Conservation (phyloP, 1,140 invertebrate genomes). For the Melanaphis sacchari region DNA sequence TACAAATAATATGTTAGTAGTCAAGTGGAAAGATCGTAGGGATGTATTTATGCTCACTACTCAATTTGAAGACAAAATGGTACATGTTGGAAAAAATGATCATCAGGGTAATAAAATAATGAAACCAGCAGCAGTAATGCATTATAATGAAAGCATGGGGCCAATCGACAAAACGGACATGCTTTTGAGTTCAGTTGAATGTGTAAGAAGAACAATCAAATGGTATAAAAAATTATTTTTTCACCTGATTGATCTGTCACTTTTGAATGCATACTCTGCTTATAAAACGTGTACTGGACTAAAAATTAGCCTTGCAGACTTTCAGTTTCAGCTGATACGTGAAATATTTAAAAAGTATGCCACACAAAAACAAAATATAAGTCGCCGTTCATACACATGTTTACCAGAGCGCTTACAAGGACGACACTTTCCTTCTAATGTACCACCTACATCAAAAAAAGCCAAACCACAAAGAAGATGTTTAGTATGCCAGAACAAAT, state of each 20-base stretch:
- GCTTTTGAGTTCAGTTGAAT: constrained; percentile 60
- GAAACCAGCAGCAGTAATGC: background rate
- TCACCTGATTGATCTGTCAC: constrained; percentile 10
- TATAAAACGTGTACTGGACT: constrained; percentile 8
- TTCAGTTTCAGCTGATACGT: background rate
- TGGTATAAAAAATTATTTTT: constrained; percentile 58
- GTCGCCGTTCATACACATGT: background rate
- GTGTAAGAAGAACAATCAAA: constrained; percentile 55
- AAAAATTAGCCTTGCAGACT: background rate
- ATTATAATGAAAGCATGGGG: background rate
- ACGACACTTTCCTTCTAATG: background rate
- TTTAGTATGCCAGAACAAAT: background rate
- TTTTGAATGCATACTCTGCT: background rate
- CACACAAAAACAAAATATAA: background rate
- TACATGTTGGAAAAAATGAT: background rate
- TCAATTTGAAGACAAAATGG: constrained; percentile 9
- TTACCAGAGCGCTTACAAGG: background rate
- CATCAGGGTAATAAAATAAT: background rate
- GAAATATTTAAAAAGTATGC: background rate
- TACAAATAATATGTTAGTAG: background rate
- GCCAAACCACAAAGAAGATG: background rate
- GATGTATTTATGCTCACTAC: background rate
- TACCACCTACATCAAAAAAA: background rate
- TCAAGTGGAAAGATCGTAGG: background rate
- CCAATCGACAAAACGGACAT: constrained; percentile 60